Evolutionary conservation across 2,888 invertebrate species (phyloP), one percentile per base, ranked within the genome.

Genomic region (Chymomyza amoena): DNA sequence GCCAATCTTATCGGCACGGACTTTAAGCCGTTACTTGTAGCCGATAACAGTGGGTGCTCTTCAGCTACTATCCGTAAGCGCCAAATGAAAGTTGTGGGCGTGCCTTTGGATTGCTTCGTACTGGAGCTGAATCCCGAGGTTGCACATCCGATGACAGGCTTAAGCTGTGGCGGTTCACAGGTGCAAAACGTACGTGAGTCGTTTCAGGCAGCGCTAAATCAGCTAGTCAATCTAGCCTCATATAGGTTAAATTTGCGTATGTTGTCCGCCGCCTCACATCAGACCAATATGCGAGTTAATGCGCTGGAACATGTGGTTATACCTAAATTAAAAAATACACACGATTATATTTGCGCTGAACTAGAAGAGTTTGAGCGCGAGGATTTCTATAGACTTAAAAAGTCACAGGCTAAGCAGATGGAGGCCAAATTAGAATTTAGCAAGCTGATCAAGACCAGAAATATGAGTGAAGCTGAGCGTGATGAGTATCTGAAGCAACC

Each of bases 361-460:
- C 64, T 90, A 67, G 90, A 90, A 67, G 90, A 90, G 68, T 79
- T 80, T 16, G 90, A 89, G 39, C 83, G 90, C 0, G 91, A 90
- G 66, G 90, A 91, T 36, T 90, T 90, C 64, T 90, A 90, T 69
- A 84, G 91, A 0, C 66, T 90, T 18, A 90, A 90, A 61, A 86
- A 86, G 1, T 89, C 89, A 1, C 90, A 90, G 70, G 87, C 84
- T n/a, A 90, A 90, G 57, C 90, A 89, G 68, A n/a, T 78, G 59
- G 77, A 80, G 72, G 84, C 81, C 0, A 90, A 89, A 65, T 50
- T 78, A 16, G 80, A 81, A n/a, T 90, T 90, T 28, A 64, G 72
- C 0, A 77, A 83, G 13, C 45, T 84, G 1, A 78, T 89, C 28
- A 78, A 70, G 36, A 76, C 75, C 57, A 82, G 71, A 18, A 78